These are phyloP conservation scores for Kryptolebias ocellatus DNA, from an alignment of 2,797 vertebrate species.

Conservation along the genomic window DNA sequence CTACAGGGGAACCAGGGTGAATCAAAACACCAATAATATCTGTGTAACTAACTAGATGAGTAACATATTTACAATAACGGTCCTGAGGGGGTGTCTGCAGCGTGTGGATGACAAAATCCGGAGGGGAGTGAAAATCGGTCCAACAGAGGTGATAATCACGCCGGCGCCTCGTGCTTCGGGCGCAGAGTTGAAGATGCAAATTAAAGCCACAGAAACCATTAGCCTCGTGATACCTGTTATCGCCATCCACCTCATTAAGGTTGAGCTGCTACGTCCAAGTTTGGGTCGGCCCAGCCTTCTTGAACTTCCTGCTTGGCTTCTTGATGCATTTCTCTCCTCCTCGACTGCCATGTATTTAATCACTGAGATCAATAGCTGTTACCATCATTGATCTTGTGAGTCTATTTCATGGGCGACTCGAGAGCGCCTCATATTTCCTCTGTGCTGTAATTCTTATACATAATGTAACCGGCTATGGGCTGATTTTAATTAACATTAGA, in stretches of 20 bases:
- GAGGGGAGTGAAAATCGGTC: conserved; percentile 22
- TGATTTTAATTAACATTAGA: conserved; percentile 55
- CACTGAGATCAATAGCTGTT: conserved; percentile 54
- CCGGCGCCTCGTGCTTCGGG: conserved; percentile 10
- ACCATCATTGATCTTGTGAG: conserved; percentile 46
- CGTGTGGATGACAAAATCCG: conserved; percentile 34
- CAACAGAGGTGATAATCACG: conserved; percentile 24
- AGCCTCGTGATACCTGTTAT: conserved; percentile 31
- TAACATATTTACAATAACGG: conserved; percentile 34
- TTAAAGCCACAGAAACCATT: conserved; percentile 20
- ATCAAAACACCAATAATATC: conserved; percentile 47
- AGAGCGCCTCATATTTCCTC: conserved; percentile 37
- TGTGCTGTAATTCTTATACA: conserved; percentile 28
- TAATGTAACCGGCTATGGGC: conserved; percentile 34
- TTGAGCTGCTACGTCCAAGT: conserved; percentile 20
- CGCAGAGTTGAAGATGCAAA: conserved; percentile 22
- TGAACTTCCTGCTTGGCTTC: conserved; percentile 28
- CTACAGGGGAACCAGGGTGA: conserved; percentile 46
- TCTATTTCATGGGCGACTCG: conserved; percentile 38
- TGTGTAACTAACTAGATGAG: conserved; percentile 34
- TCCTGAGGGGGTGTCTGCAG: conserved; percentile 13
- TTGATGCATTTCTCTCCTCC: conserved; percentile 34
- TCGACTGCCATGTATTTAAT: conserved; percentile 48
- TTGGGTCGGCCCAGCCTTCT: conserved; percentile 3
- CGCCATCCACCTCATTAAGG: conserved; percentile 6